phyloP scores from a whole-genome alignment of 2,113 vertebrate genomes.

The Macquaria australasica region DNA sequence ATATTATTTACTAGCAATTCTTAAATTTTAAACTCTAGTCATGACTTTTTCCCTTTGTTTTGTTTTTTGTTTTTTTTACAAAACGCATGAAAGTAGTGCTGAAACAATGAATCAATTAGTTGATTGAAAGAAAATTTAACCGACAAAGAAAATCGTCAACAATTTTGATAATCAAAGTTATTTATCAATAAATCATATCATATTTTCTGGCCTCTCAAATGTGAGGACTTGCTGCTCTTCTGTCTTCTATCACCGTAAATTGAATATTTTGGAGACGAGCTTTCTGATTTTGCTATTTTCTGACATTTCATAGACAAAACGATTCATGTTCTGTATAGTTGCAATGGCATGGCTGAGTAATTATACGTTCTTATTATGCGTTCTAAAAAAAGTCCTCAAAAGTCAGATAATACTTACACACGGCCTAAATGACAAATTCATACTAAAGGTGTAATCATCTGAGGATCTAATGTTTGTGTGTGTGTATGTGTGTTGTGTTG shows the following conservation, averaged over 20 bases:
- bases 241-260: not conserved
- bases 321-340: not conserved
- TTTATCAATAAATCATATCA: too few species aligned
- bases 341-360: too few species aligned
- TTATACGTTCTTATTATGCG: too few species aligned
- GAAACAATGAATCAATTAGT: not conserved
- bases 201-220: too few species aligned
- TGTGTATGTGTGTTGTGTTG: conserved; percentile 28
- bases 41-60: not conserved
- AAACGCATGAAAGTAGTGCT: not conserved
- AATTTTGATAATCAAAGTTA: not conserved
- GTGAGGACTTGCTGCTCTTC: not conserved
- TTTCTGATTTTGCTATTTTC: not conserved
- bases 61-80: not conserved
- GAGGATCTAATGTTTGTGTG: conserved; percentile 9
- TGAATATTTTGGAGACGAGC: not conserved
- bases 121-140: not conserved
- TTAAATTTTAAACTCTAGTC: not conserved
- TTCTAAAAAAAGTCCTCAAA: too few species aligned
- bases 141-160: not conserved
- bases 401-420: not conserved
- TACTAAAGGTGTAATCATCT: not conserved
- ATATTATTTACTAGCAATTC: not conserved
- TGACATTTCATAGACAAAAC: not conserved
- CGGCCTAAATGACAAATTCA: rapidly evolving